Base-by-base conservation (phyloP, 1,140 invertebrate genomes). In the Capitella teleta region DNA sequence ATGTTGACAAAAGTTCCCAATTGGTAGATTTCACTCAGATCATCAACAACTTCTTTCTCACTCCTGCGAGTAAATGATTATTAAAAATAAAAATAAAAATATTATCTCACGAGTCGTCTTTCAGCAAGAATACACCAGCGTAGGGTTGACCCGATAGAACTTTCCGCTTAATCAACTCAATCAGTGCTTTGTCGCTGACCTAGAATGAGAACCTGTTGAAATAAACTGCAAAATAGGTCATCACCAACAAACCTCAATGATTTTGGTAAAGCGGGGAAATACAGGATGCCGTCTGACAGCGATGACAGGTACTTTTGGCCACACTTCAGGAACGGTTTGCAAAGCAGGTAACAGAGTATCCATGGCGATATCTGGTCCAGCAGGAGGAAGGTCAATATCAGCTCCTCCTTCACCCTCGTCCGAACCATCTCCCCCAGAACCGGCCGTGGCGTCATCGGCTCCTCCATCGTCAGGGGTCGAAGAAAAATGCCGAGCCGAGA, bases 1-100 rank as follows among this genome's bases (percentile, higher is more conserved):
- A 99, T 98, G 73, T 98, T 90, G 25, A 89, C 94, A 78, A 99
- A 99, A 8, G 93, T 89, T 26, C 96, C 96, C 21, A 98, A 77
- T 36, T 80, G 70, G 69, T 98, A 88, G 23, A 99, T 76, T 49
- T 99, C 92, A 65, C 85, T 78, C 26, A 98, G 61, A 58, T 77
- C 84, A 37, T 82, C 77, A 6, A 97, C 84, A 32, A 94, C 77
- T 68, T 97, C 91, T n/a, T 79, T 76, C 57, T 90, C 85, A 69
- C 89, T 86, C 59, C 80, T 83, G 57, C 4, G 57, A 59, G 18
- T 5, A 16, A 8, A 32, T 32, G 30, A 28, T 52, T 21, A 30
- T 5, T 36, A 51, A 45, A 59, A 62, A 53, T 44, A 57, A 38
- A 55, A 50, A n/a, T 25, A 47, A 56, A 49, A 43, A 38, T 28